Conservation (phyloP, 2,888 invertebrate genomes). For the Apamea epomidion region DNA sequence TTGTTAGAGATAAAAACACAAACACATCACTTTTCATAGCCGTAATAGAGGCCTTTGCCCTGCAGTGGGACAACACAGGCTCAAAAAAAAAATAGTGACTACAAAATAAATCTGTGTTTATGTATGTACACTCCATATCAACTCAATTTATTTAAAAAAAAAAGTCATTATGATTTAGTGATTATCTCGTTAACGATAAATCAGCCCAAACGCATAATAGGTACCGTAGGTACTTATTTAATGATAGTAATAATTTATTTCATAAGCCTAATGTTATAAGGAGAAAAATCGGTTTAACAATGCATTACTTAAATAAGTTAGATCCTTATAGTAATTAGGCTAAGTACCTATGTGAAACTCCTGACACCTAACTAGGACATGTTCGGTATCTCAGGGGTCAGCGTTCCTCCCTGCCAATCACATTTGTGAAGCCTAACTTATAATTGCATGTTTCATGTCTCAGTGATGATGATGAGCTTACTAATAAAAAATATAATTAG, state of each 20-base stretch:
- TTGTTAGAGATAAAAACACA: slow-evolving; percentile 10
- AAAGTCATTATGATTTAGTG: background rate
- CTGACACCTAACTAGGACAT: background rate
- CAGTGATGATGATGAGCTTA: background rate
- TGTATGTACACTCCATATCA: too few species aligned
- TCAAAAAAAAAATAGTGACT: background rate
- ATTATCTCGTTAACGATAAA: background rate
- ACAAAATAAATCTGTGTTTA: slow-evolving; percentile 4
- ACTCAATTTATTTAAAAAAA: background rate
- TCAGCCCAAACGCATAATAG: background rate
- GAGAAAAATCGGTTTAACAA: background rate
- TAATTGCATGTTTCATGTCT: background rate
- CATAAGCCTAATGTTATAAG: background rate
- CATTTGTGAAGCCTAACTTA: background rate
- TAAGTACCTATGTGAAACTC: background rate
- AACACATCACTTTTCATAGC: background rate
- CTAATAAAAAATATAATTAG: background rate
- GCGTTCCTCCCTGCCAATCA: background rate
- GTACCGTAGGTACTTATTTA: too few species aligned
- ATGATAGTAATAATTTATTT: background rate
- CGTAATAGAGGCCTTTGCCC: background rate
- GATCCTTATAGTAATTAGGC: background rate
- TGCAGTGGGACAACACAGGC: too few species aligned
- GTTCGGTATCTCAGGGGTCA: background rate
- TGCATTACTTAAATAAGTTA: background rate